These are phyloP conservation scores for Nycticorax nycticorax DNA, from an alignment of 2,113 vertebrate genomes.

Conservation along the genomic window DNA sequence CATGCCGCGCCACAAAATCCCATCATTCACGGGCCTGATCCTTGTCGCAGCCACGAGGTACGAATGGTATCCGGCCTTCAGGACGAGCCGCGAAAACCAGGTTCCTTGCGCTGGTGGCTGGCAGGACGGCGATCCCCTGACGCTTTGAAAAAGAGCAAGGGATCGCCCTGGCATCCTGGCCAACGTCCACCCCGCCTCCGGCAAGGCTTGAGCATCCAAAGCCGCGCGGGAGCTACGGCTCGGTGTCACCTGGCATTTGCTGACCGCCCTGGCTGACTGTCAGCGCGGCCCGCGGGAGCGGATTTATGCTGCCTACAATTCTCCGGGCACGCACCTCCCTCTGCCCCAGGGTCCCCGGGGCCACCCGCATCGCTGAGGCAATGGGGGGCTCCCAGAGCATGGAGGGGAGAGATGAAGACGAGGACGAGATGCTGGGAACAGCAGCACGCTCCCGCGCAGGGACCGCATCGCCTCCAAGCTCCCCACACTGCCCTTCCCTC, in stretches of 20 bases:
- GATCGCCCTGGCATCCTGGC: not conserved
- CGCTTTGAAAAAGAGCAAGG: fast-evolving
- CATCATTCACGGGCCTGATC: not conserved
- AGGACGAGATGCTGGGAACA: not conserved
- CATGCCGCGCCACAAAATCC: not conserved
- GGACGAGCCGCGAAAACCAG: not conserved
- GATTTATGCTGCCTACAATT: not conserved
- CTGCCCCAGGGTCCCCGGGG: not conserved
- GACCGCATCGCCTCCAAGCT: fast-evolving
- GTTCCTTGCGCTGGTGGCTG: not conserved
- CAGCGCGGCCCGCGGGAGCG: fast-evolving
- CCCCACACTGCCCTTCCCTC: not conserved
- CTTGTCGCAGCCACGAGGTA: not conserved
- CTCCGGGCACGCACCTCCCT: fast-evolving
- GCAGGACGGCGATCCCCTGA: not conserved
- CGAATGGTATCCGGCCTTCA: not conserved
- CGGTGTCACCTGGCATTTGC: not conserved
- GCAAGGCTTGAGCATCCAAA: not conserved
- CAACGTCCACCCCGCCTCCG: fast-evolving
- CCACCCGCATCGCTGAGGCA: not conserved
- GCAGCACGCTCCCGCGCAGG: fast-evolving
- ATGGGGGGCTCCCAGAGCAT: not conserved
- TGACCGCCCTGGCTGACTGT: not conserved
- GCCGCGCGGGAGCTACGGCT: fast-evolving
- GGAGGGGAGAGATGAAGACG: not conserved